Percentiles rank a stretch among this genome's conserved stretches.
Evolutionary conservation across 2,113 vertebrate species (phyloP).

Genomic region (Istiophorus platypterus): DNA sequence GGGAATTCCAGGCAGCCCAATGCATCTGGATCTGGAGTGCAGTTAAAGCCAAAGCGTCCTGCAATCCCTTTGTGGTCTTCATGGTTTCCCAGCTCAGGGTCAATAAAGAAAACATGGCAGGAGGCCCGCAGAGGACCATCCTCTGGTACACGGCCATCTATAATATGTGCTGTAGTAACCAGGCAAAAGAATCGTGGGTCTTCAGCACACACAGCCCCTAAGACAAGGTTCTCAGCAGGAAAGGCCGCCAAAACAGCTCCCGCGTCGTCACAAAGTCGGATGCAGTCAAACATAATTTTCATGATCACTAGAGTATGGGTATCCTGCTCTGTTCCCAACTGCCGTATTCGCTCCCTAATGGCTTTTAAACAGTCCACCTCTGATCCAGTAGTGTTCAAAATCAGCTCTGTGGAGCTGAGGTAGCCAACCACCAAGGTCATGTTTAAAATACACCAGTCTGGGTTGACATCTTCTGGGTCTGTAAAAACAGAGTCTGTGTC

Average conservation of each 20-base stretch:
- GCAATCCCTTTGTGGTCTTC: slow-evolving; percentile 91
- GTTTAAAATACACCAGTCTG: slow-evolving; percentile 90
- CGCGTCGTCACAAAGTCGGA: slow-evolving; percentile 91
- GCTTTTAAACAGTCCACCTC: slow-evolving; percentile 90
- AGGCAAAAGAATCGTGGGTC: slow-evolving; percentile 94
- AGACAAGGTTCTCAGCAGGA: slow-evolving; percentile 93
- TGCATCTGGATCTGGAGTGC: slow-evolving; percentile 92
- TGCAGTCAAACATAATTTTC: slow-evolving; percentile 92
- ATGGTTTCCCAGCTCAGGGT: slow-evolving; percentile 92
- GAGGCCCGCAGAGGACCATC: slow-evolving; percentile 85
- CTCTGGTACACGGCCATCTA: slow-evolving; percentile 83
- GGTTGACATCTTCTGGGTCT: slow-evolving; percentile 80
- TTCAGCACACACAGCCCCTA: slow-evolving; percentile 93
- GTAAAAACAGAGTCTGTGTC: slow-evolving; percentile 85
- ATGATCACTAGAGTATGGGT: slow-evolving; percentile 94
- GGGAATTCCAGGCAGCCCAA: slow-evolving; percentile 94
- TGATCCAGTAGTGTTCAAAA: slow-evolving; percentile 85
- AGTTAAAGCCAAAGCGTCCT: slow-evolving; percentile 90
- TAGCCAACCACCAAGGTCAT: slow-evolving; percentile 96
- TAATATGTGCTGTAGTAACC: slow-evolving; percentile 89
- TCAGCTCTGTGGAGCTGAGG: slow-evolving; percentile 93
- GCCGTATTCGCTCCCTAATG: slow-evolving; percentile 92
- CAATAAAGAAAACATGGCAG: slow-evolving; percentile 97
- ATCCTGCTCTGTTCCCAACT: slow-evolving; percentile 91
- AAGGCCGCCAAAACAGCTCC: slow-evolving; percentile 90